Conservation (phyloP, 2,113 vertebrate genomes). For the Arizona elegans region DNA sequence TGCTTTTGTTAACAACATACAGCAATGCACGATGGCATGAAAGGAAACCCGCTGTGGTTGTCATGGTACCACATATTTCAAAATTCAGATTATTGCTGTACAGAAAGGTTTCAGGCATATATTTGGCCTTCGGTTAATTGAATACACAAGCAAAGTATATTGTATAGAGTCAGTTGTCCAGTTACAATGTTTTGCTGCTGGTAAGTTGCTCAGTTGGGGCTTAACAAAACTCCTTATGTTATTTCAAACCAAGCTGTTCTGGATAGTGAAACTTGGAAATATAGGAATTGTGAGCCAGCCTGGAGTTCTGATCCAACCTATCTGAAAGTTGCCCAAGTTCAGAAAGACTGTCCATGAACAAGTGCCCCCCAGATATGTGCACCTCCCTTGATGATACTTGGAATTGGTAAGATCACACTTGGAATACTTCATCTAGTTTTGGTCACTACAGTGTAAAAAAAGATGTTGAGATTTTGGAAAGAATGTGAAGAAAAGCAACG, state of each 20-base stretch:
- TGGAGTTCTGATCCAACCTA: not conserved
- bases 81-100: conserved; percentile 1
- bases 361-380: not conserved
- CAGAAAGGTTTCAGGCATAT: not conserved
- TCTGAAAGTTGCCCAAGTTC: not conserved
- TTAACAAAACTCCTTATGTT: too few relatives aligned
- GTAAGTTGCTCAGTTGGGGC: not conserved
- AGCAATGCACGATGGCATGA: not conserved
- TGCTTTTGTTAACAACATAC: not conserved
- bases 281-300: not conserved
- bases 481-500: not conserved
- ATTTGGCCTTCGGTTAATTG: not conserved
- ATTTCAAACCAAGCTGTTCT: not conserved
- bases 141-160: not conserved
- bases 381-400: not conserved
- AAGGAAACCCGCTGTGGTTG: not conserved
- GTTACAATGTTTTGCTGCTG: not conserved
- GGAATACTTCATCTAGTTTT: not conserved
- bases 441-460: not conserved
- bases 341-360: not conserved
- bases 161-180: not conserved
- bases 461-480: not conserved
- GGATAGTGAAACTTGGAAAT: not conserved
- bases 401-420: not conserved
- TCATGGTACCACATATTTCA: not conserved